Conservation (phyloP, 2,797 vertebrate species). For the Ctenosaura bakeri region DNA sequence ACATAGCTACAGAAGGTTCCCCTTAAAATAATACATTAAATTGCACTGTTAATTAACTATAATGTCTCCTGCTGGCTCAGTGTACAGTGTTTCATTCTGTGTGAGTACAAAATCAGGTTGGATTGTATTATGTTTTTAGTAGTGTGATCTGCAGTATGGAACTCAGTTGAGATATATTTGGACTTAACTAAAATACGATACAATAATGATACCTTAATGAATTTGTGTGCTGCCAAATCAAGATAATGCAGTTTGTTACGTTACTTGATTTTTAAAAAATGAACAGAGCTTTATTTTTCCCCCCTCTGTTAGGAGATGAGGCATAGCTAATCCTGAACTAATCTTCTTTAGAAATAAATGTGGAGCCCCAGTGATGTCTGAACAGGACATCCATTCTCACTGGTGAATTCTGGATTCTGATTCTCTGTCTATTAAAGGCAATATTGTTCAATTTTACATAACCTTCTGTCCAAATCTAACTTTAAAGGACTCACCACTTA, state of each 20-base stretch:
- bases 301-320: not conserved
- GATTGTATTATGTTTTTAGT: not conserved
- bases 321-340: not conserved
- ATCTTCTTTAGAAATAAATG: not conserved
- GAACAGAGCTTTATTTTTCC: not conserved
- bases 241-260: not conserved
- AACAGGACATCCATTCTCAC: not conserved
- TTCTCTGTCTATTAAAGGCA: not conserved
- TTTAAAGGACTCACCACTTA: not conserved
- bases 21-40: not conserved
- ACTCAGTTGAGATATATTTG: not conserved
- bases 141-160: not conserved
- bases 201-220: not conserved
- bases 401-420: not conserved
- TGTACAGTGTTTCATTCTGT: not conserved
- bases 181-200: not conserved
- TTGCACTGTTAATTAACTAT: not conserved
- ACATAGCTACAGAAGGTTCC: not conserved
- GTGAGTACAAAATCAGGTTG: not conserved
- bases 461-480: not conserved
- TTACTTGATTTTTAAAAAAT: not conserved
- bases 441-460: not conserved
- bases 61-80: not conserved
- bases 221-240: not conserved
- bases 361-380: not conserved